phyloP scores from a whole-genome alignment of 2,797 vertebrate genomes.

The Myotis findleyi region DNA sequence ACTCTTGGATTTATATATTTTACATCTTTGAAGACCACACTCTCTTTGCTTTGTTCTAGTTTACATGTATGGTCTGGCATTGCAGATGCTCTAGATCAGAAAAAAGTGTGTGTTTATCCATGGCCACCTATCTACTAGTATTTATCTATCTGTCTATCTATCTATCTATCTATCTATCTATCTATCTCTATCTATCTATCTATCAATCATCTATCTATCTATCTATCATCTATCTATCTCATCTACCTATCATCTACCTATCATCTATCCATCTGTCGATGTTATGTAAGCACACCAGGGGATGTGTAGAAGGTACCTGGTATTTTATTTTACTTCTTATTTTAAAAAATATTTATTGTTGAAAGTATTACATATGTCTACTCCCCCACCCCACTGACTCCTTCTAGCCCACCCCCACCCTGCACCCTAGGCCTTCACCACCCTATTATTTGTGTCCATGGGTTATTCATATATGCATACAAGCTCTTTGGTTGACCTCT shows the following conservation, averaged over 20 bases:
- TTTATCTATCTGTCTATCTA: neutral
- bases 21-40: neutral
- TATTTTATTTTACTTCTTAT: neutral
- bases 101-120: neutral
- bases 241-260: neutral
- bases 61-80: neutral
- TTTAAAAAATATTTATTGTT: neutral
- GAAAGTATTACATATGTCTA: too few relatives aligned
- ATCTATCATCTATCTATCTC: neutral
- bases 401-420: too few relatives aligned
- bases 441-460: too few relatives aligned
- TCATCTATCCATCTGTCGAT: neutral
- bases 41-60: slow-evolving; percentile 35
- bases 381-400: too few relatives aligned
- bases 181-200: neutral
- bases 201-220: neutral
- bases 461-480: too few relatives aligned
- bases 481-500: too few relatives aligned
- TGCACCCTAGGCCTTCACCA: too few relatives aligned
- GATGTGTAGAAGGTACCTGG: neutral
- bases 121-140: neutral
- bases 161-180: neutral
- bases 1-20: neutral
- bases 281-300: neutral
- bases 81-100: neutral